Evolutionary conservation across 2,113 vertebrate genomes (phyloP).

Genomic region (Lampris megalopsis): DNA sequence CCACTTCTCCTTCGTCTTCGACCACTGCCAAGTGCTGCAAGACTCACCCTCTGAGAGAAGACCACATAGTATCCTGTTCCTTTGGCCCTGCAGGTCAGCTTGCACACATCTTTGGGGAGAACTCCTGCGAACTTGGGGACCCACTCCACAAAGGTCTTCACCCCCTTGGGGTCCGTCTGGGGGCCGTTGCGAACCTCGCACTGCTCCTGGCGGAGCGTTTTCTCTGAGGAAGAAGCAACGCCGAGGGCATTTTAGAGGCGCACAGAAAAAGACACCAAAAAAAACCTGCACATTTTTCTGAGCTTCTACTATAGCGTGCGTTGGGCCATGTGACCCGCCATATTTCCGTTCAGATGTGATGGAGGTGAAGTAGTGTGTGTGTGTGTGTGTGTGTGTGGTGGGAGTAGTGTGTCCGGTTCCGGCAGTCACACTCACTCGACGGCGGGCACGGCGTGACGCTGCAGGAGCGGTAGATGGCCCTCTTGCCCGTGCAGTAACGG

Average conservation of each 20-base stretch:
- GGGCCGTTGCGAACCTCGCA: constrained; percentile 96
- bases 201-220: constrained; percentile 94
- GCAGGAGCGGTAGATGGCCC: constrained; percentile 94
- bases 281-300: too few species aligned
- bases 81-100: constrained; percentile 96
- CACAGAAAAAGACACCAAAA: too few species aligned
- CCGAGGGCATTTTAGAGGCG: too few species aligned
- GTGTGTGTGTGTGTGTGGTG: not conserved
- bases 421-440: constrained; percentile 78
- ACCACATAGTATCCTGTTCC: constrained; percentile 98
- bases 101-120: constrained; percentile 92
- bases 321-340: too few species aligned
- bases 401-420: not conserved
- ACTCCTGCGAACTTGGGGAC: constrained; percentile 96
- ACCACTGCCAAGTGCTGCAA: not conserved
- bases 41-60: constrained; percentile 94
- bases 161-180: constrained; percentile 95
- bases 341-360: too few species aligned
- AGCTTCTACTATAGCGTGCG: too few species aligned
- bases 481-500: constrained; percentile 94
- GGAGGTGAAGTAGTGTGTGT: not conserved
- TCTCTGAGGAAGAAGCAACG: constrained; percentile 83
- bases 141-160: constrained; percentile 97
- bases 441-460: constrained; percentile 85
- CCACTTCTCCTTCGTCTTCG: too few species aligned